Evolutionary conservation across 1,140 invertebrate genomes (phyloP).

Genomic region (Drosophila orena): DNA sequence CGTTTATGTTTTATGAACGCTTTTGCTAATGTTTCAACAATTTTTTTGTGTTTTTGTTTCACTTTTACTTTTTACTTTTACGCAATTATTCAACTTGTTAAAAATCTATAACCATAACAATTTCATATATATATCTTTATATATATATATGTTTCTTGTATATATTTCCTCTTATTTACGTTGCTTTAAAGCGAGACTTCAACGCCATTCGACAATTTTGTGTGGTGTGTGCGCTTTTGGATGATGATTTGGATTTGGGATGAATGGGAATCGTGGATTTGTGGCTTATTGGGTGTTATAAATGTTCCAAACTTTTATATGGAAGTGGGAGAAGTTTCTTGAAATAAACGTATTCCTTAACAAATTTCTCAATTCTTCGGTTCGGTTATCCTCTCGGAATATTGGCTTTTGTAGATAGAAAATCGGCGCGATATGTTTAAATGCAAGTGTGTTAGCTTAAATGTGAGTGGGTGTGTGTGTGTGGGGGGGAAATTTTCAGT

Average conservation of each 20-base stretch:
- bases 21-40: constrained; percentile 80
- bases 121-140: constrained; percentile 73
- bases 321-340: constrained; percentile 3
- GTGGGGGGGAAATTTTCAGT: constrained; percentile 48
- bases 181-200: constrained; percentile 74
- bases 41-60: constrained; percentile 71
- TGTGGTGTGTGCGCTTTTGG: constrained; percentile 32
- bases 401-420: constrained; percentile 36
- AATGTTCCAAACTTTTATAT: neutral
- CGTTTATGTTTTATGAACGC: constrained; percentile 70
- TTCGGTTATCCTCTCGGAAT: neutral
- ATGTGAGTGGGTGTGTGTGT: constrained; percentile 15
- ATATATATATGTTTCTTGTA: constrained; percentile 65
- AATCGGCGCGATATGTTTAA: constrained; percentile 68
- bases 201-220: constrained; percentile 66
- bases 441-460: constrained; percentile 21
- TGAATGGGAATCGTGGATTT: neutral
- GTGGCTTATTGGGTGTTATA: neutral
- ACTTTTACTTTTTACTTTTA: constrained; percentile 62
- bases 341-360: constrained; percentile 6
- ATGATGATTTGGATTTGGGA: constrained; percentile 24
- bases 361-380: constrained; percentile 12
- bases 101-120: constrained; percentile 84
- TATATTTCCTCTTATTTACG: constrained; percentile 66
- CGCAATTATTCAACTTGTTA: constrained; percentile 83